Percentiles rank a stretch among this genome's conserved stretches.
Evolutionary conservation across 2,888 invertebrate species (phyloP).

Genomic region (Elaeidobius kamerunicus): DNA sequence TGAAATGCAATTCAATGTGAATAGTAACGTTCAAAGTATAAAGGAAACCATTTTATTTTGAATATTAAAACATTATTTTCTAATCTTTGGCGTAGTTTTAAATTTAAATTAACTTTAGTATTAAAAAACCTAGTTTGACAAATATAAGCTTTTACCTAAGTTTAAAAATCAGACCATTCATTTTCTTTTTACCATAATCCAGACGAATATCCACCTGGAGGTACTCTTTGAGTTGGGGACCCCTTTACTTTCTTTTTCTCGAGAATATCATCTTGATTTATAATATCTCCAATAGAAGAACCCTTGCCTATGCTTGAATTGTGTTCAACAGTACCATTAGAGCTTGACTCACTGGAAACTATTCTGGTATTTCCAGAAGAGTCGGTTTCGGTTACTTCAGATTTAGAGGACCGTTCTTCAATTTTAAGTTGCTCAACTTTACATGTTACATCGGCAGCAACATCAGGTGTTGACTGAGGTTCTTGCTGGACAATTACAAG

Average conservation of each 20-base stretch:
- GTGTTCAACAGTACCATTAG: conserved; percentile 12
- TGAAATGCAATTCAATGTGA: no score
- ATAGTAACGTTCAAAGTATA: no score
- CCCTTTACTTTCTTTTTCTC: conserved; percentile 24
- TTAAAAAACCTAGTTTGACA: not conserved
- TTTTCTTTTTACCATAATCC: conserved; percentile 33
- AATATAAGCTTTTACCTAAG: not conserved
- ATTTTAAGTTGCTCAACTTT: conserved; percentile 16
- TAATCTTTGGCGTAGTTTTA: no score
- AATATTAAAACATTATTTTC: no score
- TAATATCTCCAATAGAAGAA: conserved; percentile 29
- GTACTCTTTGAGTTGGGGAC: conserved; percentile 25
- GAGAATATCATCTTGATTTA: conserved; percentile 29
- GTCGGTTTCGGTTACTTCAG: conserved; percentile 16
- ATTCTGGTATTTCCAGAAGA: conserved; percentile 19
- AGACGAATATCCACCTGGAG: conserved; percentile 37
- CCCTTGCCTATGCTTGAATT: conserved; percentile 13
- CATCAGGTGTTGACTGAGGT: conserved; percentile 4
- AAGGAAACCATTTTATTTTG: no score
- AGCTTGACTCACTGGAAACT: conserved; percentile 9
- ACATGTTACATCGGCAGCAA: conserved; percentile 15
- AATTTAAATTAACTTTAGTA: not conserved
- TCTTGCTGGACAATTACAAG: not conserved
- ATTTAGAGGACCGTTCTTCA: conserved; percentile 15
- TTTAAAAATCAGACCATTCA: not conserved